A percentile compares a stretch with the other conserved stretches of the same genome.
These are phyloP conservation scores for Rhodophaea formosa DNA, from an alignment of 2,888 invertebrate species.

Conservation along the genomic window DNA sequence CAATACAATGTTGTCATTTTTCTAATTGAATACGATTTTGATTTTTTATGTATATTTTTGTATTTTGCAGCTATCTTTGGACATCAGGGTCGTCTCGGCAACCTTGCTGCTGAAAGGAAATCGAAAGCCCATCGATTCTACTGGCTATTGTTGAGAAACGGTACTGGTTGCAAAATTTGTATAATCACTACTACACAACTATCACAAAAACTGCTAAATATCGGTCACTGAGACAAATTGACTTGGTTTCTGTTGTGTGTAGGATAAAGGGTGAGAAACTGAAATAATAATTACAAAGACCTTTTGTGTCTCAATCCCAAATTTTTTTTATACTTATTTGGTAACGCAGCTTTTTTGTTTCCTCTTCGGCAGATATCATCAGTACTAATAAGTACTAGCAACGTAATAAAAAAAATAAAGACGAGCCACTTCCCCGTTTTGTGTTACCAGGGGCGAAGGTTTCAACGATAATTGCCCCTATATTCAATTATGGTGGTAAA, in stretches of 20 bases:
- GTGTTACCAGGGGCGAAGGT: too few relatives aligned
- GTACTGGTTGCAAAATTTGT: conserved; percentile 47
- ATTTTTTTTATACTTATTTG: too few relatives aligned
- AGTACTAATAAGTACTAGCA: too few relatives aligned
- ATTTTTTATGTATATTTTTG: not conserved
- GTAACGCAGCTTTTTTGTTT: too few relatives aligned
- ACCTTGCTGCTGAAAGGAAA: conserved; percentile 62
- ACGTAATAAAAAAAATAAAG: too few relatives aligned
- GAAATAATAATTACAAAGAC: not conserved
- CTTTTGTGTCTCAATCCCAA: not conserved
- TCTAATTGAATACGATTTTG: not conserved
- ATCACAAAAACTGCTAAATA: conserved; percentile 26
- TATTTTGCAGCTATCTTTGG: conserved; percentile 23
- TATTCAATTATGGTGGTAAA: too few relatives aligned
- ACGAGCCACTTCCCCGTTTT: too few relatives aligned
- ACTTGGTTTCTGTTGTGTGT: conserved; percentile 4
- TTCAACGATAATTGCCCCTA: too few relatives aligned
- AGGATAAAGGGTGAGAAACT: not conserved
- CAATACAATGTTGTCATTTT: not conserved
- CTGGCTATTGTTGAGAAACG: conserved; percentile 49
- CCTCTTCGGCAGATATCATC: too few relatives aligned
- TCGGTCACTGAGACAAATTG: conserved; percentile 24
- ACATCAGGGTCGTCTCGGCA: conserved; percentile 40
- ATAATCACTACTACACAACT: conserved; percentile 37
- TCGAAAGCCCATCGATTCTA: conserved; percentile 48